Evolutionary conservation across 2,113 vertebrate genomes (phyloP), one percentile per base, ranked within the genome.

Genomic region (Hydrochoerus hydrochaeris): DNA sequence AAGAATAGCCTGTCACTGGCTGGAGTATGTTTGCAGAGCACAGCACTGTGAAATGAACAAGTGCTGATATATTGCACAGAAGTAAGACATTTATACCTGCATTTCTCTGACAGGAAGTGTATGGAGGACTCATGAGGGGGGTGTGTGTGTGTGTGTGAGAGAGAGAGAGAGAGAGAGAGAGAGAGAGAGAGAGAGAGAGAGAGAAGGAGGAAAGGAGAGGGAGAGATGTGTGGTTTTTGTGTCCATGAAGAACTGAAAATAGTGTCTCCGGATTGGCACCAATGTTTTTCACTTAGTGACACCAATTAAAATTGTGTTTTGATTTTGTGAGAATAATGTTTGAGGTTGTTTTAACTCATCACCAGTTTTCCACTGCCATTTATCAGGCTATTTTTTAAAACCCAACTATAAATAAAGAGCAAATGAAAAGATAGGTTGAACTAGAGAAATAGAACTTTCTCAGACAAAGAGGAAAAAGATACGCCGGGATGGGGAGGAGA

Each of bases 301-400:
- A 94, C 75, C 52, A 91, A 41, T 71, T 77, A 93, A 85, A 96
- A 71, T 75, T 12, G 16, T 73, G n/a, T 46, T 93, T 96, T 94
- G 41, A 87, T 91, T 95, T 91, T 44, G 41, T 44, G 41, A 93
- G 44, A 65, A 19, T 81, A 60, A 57, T 63, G 19, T 63, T 82
- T 86, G 77, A 83, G 67, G 65, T 95, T 9, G 38, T 91, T 90
- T 92, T 92, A 91, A 96, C 28, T 90, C 57, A 89, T 71, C 11
- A 63, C 7, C 30, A 49, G 38, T 19, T 92, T 80, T 90, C 11
- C 12, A 1, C 7, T 82, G 41, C 28, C 24, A 38, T 49, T 46
- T 73, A 44, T 32, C 49, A 92, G 16, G 3, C 62, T 75, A n/a
- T 17, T 44, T 91, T 73, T 67, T 11, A 14, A 92, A 95, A 83